Conservation (phyloP, 2,113 vertebrate species). For the Oryzias javanicus region DNA sequence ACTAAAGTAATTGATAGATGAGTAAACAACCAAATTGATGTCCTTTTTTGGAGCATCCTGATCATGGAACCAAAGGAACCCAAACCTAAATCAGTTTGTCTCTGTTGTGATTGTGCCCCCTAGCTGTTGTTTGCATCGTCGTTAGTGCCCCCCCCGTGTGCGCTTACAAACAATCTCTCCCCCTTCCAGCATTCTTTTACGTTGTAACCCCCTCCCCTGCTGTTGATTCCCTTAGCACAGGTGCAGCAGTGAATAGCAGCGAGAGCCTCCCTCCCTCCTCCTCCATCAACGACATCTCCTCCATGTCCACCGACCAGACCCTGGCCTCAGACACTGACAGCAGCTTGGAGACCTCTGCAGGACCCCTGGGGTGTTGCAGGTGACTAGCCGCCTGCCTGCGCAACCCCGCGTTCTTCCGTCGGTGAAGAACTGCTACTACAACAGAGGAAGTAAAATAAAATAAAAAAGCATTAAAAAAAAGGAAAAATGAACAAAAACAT, state of each 20-base stretch:
- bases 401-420: constrained; percentile 98
- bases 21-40: no score
- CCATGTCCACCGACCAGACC: constrained; percentile 99
- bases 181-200: constrained; percentile 53
- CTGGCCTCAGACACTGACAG: constrained; percentile 99
- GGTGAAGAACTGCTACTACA: constrained; percentile 79
- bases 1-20: no score
- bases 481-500: constrained; percentile 63
- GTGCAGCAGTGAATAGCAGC: constrained; percentile 99
- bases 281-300: constrained; percentile 98
- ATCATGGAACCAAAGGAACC: constrained; percentile 29
- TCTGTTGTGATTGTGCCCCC: constrained; percentile 6
- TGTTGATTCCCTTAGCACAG: constrained; percentile 99
- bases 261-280: constrained; percentile 98
- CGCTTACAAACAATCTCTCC: constrained; percentile 1
- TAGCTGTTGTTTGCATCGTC: neutral
- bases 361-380: constrained; percentile 99
- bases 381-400: constrained; percentile 99
- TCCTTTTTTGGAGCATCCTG: neutral
- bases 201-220: constrained; percentile 90
- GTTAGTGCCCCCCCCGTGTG: constrained; percentile 1
- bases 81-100: constrained; percentile 26
- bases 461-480: constrained; percentile 22
- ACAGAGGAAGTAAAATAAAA: constrained; percentile 32
- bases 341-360: constrained; percentile 98